phyloP scores from a whole-genome alignment of 2,113 vertebrate species.

The Pungitius pungitius region DNA sequence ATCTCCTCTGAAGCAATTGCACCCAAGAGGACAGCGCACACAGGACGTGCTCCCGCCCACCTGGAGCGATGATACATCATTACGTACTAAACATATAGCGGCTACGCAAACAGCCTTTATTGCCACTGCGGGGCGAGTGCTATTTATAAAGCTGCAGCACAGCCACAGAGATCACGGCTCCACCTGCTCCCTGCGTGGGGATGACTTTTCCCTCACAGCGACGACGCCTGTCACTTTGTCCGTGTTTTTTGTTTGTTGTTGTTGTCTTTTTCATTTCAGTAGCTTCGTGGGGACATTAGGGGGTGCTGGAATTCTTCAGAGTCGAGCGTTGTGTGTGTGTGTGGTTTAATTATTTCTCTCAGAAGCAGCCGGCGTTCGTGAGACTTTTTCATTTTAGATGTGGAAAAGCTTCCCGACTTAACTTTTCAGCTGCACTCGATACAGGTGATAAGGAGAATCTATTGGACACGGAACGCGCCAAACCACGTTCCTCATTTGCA shows the following conservation, averaged over 20 bases:
- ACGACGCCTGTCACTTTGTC: constrained; percentile 40
- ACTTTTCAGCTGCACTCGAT: constrained; percentile 12
- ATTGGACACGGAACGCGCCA: neutral
- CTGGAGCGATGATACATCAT: constrained; percentile 77
- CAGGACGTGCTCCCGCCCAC: constrained; percentile 72
- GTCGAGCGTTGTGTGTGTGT: constrained; percentile 36
- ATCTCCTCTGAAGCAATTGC: constrained; percentile 70
- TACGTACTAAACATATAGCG: constrained; percentile 73
- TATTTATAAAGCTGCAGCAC: constrained; percentile 64
- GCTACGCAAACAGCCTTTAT: constrained; percentile 76
- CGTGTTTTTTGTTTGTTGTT: constrained; percentile 1
- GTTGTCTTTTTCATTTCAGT: constrained; percentile 53
- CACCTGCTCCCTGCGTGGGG: constrained; percentile 44
- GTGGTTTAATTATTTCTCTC: neutral
- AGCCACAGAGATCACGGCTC: constrained; percentile 44
- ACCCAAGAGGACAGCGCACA: constrained; percentile 70
- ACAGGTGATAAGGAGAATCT: constrained; percentile 10
- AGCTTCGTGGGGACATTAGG: constrained; percentile 75
- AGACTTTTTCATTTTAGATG: constrained; percentile 23
- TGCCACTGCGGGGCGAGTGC: constrained; percentile 74
- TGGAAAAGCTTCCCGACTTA: neutral
- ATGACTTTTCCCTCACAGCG: constrained; percentile 10
- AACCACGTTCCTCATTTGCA: neutral
- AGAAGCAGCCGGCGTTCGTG: constrained; percentile 5
- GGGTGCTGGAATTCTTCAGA: constrained; percentile 83